Base-by-base conservation (phyloP, 2,888 invertebrate genomes). In the Beris chalybata region DNA sequence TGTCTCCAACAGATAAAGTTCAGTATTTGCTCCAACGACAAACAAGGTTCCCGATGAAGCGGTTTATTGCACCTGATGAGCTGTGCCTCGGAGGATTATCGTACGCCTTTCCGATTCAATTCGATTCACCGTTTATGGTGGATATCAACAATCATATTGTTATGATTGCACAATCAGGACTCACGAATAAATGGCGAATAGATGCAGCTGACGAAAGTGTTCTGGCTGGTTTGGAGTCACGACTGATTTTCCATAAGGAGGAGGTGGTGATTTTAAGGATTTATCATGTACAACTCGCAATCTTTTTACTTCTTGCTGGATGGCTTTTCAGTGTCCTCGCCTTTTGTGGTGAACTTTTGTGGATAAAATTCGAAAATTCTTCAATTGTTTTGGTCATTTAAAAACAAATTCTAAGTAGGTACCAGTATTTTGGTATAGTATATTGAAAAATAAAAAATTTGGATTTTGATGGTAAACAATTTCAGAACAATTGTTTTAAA, bases 1-100 rank as follows among this genome's bases (percentile, higher is more conserved):
- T 64, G 64, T 7, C 30, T 5, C 44, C 44, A 6, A 44, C 38
- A 2, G 64, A 64, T 54, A 64, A 54, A 29, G 45, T 30, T 15
- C 11, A 45, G 4, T n/a, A 22, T 43, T 44, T 54, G 5, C n/a
- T 53, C 1, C 6, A 9, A 5, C 30, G n/a, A 43, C 64, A 64
- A n/a, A 22, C 5, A 45, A 9, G n/a, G 11, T 43, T 54, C 1
- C 29, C 43, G 2, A 5, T 5, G 30, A 22, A 53, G 15, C 29
- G 6, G 3, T 63, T 52, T 31, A 15, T 6, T 11, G 5, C 43
- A 43, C 29, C 64, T 2, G 64, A 50, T 13, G 45, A 22, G 22
- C 22, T 64, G 30, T 64, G 64, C 29, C 29, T 54, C 9, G 4
- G 44, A 5, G 3, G 7, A 4, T 44, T 54, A 9, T 15, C 64